Base-by-base conservation (phyloP, 1,140 invertebrate genomes). In the Apocrypta bakeri region DNA sequence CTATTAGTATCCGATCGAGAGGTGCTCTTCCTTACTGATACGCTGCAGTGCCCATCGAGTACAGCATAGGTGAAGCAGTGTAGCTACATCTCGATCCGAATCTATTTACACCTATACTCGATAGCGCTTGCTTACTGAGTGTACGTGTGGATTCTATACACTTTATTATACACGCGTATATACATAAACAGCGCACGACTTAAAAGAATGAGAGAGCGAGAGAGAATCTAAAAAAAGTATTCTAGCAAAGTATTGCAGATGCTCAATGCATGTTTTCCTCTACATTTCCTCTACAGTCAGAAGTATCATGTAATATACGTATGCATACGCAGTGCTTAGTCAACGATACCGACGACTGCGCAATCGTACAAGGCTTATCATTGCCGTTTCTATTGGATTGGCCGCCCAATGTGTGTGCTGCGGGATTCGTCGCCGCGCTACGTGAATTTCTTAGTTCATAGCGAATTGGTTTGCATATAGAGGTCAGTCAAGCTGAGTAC, bases 11-110 rank as follows among this genome's bases (percentile, higher is more conserved):
- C 48, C 48, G n/a, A 56, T 17, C 48, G 48, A 56, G 48, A 75
- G 79, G 71, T 63, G 31, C 73, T 79, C 84, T 84, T 82, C 68
- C 74, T 85, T 84, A 61, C 31, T 77, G 84, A 84, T 83, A 86
- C 87, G 87, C 84, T 86, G 86, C 81, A 84, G 82, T 84, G 87
- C 88, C 86, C 87, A 89, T 87, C 85, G 84, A 79, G 85, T 85
- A 85, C 87, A n/a, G 79, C 31, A 21, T 31, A n/a, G 29, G 7
- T n/a, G n/a, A n/a, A n/a, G n/a, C n/a, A n/a, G n/a, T n/a, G n/a
- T 2, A 72, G 40, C 8, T 31, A 64, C 14, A 42, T 37, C 40
- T 21, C 33, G 71, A 68, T 68, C 27, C 40, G 48, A 75, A 82
- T 40, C 31, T 40, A 56, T 56, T 11, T 56, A 56, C 21, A n/a